Conservation (phyloP, 2,888 invertebrate genomes). For the Cancer borealis region DNA sequence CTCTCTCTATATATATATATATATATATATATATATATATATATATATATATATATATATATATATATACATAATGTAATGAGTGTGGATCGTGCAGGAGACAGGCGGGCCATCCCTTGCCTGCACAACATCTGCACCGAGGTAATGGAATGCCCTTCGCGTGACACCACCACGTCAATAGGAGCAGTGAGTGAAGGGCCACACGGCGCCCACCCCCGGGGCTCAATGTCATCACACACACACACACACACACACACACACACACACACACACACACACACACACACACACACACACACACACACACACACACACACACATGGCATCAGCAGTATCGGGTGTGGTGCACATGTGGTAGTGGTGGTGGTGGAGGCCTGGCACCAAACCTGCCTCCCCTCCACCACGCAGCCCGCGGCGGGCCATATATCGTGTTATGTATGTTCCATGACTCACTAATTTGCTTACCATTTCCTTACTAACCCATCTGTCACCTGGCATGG, state of each 20-base stretch:
- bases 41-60: conserved; percentile 37
- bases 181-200: background rate
- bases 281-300: conserved; percentile 41
- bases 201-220: background rate
- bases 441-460: background rate
- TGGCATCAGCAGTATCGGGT: background rate
- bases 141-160: background rate
- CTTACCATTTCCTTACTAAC: background rate
- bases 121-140: background rate
- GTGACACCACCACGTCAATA: background rate
- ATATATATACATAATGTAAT: conserved; percentile 43
- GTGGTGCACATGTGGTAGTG: background rate
- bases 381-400: background rate
- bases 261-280: conserved; percentile 39
- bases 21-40: background rate
- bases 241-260: background rate
- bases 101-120: background rate
- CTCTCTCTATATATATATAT: no score
- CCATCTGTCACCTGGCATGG: background rate
- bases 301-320: conserved; percentile 22
- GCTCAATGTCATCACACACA: background rate
- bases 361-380: background rate
- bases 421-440: background rate
- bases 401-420: background rate
- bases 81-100: background rate